Conservation (phyloP, 1,140 invertebrate genomes). For the Drosophila dunni region DNA sequence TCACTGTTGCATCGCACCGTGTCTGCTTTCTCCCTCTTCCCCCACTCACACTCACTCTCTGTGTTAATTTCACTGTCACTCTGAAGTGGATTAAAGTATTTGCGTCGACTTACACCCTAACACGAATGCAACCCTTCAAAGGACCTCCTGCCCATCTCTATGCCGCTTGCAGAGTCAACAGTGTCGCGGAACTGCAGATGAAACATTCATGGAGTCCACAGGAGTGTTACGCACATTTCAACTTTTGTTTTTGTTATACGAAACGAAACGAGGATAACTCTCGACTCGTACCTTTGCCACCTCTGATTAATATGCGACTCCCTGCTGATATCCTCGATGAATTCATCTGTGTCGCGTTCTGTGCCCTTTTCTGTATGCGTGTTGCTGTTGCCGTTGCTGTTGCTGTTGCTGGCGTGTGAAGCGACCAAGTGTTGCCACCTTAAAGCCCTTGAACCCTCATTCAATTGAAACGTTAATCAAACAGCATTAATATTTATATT, state of each 20-base stretch:
- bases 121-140: conserved; percentile 70
- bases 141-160: conserved; percentile 2
- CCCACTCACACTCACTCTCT: conserved; percentile 36
- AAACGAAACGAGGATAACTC: conserved; percentile 8
- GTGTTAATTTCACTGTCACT: conserved; percentile 81
- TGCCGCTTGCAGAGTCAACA: conserved; percentile 48
- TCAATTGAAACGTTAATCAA: conserved; percentile 81
- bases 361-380: not conserved
- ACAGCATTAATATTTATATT: conserved; percentile 83
- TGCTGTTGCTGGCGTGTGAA: conserved; percentile 65
- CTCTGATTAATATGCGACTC: conserved; percentile 77
- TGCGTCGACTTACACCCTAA: conserved; percentile 78
- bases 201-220: conserved; percentile 39
- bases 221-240: conserved; percentile 57
- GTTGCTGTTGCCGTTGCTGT: conserved; percentile 23
- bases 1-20: conserved; percentile 27
- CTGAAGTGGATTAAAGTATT: conserved; percentile 83
- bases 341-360: conserved; percentile 1
- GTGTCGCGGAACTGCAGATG: conserved; percentile 25
- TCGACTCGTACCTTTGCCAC: conserved; percentile 30
- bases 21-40: conserved; percentile 1
- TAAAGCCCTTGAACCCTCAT: conserved; percentile 35
- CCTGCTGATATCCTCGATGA: conserved; percentile 50
- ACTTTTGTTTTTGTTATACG: not conserved
- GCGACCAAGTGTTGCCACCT: conserved; percentile 62